Evolutionary conservation across 64 coral and sea anemone genomes (phyloP).

Genomic region (Montipora capricornis): DNA sequence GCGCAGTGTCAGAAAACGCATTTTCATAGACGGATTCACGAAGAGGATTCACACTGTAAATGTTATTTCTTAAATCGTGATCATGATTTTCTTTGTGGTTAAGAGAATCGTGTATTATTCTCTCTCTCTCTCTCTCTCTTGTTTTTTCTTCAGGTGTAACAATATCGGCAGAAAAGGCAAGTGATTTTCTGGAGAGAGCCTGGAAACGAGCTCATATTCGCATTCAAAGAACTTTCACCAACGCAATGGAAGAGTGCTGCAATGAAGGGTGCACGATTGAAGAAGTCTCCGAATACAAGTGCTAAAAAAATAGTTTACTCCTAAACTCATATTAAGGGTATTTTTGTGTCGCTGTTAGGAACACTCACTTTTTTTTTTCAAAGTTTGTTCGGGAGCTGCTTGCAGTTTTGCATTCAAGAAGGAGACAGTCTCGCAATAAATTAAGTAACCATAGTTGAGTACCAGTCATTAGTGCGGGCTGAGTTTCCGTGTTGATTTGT

Average conservation of each 20-base stretch:
- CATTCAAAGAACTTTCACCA: background rate
- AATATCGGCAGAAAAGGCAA: conserved; percentile 14
- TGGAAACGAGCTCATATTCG: background rate
- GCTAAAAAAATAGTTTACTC: background rate
- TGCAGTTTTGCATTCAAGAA: background rate
- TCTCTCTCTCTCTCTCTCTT: no score
- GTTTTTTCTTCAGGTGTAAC: background rate
- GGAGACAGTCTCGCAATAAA: background rate
- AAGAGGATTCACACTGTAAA: no score
- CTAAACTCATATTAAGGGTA: background rate
- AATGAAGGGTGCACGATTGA: background rate
- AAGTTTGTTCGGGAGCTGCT: background rate
- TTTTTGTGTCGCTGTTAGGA: background rate
- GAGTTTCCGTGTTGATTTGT: no score
- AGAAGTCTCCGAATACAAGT: conserved; percentile 24
- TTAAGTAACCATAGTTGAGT: background rate
- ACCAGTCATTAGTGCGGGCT: no score
- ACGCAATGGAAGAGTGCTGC: conserved; percentile 31
- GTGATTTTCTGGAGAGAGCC: background rate
- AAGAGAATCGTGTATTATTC: no score
- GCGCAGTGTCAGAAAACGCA: no score
- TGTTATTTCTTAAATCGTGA: no score
- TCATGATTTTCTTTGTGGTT: no score
- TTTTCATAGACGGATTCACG: no score
- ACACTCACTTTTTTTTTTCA: background rate